Conservation (phyloP, 2,888 invertebrate genomes). For the Acronicta psi region DNA sequence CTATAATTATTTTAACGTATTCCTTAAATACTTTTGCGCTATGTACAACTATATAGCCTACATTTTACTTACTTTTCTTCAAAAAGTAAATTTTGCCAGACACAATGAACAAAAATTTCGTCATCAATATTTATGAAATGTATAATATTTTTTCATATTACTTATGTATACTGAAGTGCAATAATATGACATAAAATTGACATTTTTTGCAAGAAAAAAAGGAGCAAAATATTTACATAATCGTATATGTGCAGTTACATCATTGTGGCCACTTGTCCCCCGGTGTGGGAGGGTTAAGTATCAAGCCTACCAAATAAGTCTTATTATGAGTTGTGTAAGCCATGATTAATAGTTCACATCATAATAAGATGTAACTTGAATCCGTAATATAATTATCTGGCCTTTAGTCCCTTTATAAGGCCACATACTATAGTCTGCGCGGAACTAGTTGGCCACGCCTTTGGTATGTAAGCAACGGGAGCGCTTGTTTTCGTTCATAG, state of each 20-base stretch:
- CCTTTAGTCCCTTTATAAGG: neutral
- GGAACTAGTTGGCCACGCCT: too few species aligned
- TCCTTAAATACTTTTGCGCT: too few species aligned
- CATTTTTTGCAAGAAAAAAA: slow-evolving; percentile 2
- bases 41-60: too few species aligned
- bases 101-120: too few species aligned
- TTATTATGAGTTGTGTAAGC: slow-evolving; percentile 14
- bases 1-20: too few species aligned
- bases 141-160: neutral
- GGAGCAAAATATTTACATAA: slow-evolving; percentile 4
- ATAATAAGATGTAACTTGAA: slow-evolving; percentile 9
- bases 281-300: slow-evolving; percentile 34
- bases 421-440: too few species aligned
- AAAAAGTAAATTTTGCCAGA: too few species aligned
- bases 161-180: neutral
- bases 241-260: slow-evolving; percentile 19
- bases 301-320: slow-evolving; percentile 25
- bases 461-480: too few species aligned
- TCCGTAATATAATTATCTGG: slow-evolving; percentile 6
- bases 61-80: too few species aligned
- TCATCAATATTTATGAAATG: too few species aligned
- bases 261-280: slow-evolving; percentile 14
- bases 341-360: slow-evolving; percentile 13
- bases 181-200: neutral
- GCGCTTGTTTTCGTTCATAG: too few species aligned